A percentile compares a stretch with the other conserved stretches of the same genome.
Conservation (phyloP, 2,113 vertebrate species). For the Thomomys bottae region DNA sequence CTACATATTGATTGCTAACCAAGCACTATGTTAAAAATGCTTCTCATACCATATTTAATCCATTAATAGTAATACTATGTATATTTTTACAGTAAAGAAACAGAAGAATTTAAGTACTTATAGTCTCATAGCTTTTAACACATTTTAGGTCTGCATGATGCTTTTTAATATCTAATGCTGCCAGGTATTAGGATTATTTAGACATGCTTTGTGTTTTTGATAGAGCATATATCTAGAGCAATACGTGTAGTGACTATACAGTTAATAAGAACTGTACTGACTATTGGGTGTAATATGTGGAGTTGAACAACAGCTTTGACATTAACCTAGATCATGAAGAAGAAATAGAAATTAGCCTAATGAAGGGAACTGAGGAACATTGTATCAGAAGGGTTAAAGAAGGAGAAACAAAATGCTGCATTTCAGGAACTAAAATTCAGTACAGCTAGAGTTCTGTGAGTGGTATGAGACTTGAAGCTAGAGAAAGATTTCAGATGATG, state of each 20-base stretch:
- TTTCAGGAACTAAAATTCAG: constrained; percentile 6
- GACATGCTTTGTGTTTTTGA: neutral
- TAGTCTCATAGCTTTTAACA: neutral
- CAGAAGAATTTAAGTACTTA: constrained; percentile 1
- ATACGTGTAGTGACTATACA: neutral
- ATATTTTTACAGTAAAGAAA: constrained; percentile 46
- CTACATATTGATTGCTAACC: neutral
- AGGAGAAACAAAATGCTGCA: constrained; percentile 39
- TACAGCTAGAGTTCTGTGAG: neutral
- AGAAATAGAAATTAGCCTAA: constrained; percentile 6
- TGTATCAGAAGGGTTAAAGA: neutral
- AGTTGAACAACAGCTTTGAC: neutral
- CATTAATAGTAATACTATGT: neutral
- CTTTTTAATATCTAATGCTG: constrained; percentile 23
- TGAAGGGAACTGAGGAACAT: neutral
- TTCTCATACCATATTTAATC: constrained; percentile 35
- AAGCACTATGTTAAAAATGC: constrained; percentile 21
- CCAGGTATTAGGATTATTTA: neutral
- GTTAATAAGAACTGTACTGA: neutral
- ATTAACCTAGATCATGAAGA: neutral
- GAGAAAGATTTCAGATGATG: neutral
- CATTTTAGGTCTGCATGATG: neutral
- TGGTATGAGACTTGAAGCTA: neutral
- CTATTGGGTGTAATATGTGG: neutral
- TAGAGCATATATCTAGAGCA: constrained; percentile 14